Base-by-base conservation (phyloP, 2,113 vertebrate genomes). In the Engystomops pustulosus region DNA sequence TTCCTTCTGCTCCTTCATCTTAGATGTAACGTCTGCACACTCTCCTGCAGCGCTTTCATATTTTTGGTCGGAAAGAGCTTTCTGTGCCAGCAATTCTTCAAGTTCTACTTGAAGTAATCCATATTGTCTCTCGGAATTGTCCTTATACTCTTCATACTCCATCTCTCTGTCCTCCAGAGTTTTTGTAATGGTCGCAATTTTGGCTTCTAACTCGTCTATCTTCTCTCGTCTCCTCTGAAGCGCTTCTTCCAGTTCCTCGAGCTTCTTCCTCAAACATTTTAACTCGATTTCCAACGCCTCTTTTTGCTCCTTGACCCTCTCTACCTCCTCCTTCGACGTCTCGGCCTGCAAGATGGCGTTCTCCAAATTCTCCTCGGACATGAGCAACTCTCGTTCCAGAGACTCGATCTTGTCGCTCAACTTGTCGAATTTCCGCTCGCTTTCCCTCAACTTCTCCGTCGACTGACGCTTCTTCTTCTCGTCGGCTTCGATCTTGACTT, bases 401-500 rank as follows among this genome's bases (percentile, higher is more conserved):
- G 69, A 90, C 87, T 97, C 93, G 83, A 96, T 92, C 89, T 94
- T 92, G 80, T 95, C 93, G 34, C 88, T 80, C 30, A 95, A 88
- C 0, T 6, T 69, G 25, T 94, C 96, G 0, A 86, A 89, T 84
- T 94, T 95, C 6, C 91, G 86, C 83, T 96, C 94, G 0, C 91
- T 90, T 27, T 90, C 93, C 87, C 92, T 95, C 74, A 97, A 90
- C 32, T 96, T 93, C 80, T 94, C 94, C 75, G 85, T 83, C 85
- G 94, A 67, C 0, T 91, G 89, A 18, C 34, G 86, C 69, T 93
- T 96, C 90, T 94, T 95, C 85, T 91, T 95, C 86, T 98, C 96
- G 30, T 98, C 97, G 0, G 94, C 95, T 88, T 97, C 95, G 2
- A 98, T 97, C 85, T 95, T 95, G 49, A 95, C 90, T 86, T 94